Evolutionary conservation across 2,113 vertebrate species (phyloP).

Genomic region (Centropus bengalensis): DNA sequence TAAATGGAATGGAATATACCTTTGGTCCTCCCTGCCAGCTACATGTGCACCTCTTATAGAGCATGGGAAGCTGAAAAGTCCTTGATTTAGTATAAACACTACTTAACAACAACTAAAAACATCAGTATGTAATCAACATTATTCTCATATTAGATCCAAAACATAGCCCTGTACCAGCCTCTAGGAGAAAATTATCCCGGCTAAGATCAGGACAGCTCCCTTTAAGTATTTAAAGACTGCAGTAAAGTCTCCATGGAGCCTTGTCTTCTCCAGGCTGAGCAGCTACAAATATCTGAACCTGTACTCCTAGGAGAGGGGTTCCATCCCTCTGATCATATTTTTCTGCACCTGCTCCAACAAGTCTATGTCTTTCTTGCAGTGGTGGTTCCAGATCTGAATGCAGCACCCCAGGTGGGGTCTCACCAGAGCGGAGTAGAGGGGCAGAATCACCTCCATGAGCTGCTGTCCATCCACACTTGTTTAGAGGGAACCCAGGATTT

Average conservation of each 20-base stretch:
- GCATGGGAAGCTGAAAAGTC: no score
- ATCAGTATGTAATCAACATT: no score
- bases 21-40: no score
- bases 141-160: no score
- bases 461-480: fast-evolving
- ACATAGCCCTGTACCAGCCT: no score
- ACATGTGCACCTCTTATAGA: no score
- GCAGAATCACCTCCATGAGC: not conserved
- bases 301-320: not conserved
- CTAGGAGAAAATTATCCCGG: no score
- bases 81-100: no score
- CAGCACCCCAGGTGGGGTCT: not conserved
- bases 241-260: not conserved
- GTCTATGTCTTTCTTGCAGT: fast-evolving
- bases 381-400: fast-evolving
- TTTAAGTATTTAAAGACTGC: not conserved
- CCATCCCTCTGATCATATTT: not conserved
- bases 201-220: no score
- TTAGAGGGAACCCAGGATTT: not conserved
- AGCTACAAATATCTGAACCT: not conserved
- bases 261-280: not conserved
- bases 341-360: not conserved
- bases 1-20: no score
- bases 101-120: no score
- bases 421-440: not conserved